These are phyloP conservation scores for Amblyraja radiata DNA, from an alignment of 2,797 vertebrate genomes.

Conservation along the genomic window DNA sequence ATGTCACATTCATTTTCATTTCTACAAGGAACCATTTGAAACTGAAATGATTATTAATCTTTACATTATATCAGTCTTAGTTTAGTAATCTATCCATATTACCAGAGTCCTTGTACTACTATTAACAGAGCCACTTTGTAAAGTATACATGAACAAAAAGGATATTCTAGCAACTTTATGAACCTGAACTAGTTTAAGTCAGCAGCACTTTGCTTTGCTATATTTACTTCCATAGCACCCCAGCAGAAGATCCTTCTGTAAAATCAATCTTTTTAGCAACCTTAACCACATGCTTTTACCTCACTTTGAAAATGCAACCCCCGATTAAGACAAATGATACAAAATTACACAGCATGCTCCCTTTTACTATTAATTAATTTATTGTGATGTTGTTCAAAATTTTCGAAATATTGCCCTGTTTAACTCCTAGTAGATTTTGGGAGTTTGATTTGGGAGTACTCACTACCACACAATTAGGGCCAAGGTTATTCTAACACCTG, in stretches of 20 bases:
- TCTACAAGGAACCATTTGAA: not conserved
- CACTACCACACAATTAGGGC: not conserved
- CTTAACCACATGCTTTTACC: too few relatives aligned
- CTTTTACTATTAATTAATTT: not conserved
- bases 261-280: not conserved
- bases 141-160: not conserved
- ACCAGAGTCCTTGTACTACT: too few relatives aligned
- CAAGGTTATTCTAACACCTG: not conserved
- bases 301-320: not conserved
- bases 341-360: not conserved
- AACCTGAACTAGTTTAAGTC: not conserved
- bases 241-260: not conserved
- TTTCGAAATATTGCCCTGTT: not conserved
- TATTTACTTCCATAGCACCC: not conserved
- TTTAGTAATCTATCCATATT: too few relatives aligned
- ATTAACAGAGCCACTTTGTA: not conserved
- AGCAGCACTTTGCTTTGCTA: not conserved
- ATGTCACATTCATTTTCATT: not conserved
- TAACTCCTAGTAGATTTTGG: not conserved
- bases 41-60: not conserved
- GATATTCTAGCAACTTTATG: not conserved
- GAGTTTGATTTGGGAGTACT: not conserved
- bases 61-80: too few relatives aligned
- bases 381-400: not conserved
- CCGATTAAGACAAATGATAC: not conserved